These are phyloP conservation scores for Lasioglossum albipes DNA, from an alignment of 1,140 invertebrate genomes.

Conservation along the genomic window DNA sequence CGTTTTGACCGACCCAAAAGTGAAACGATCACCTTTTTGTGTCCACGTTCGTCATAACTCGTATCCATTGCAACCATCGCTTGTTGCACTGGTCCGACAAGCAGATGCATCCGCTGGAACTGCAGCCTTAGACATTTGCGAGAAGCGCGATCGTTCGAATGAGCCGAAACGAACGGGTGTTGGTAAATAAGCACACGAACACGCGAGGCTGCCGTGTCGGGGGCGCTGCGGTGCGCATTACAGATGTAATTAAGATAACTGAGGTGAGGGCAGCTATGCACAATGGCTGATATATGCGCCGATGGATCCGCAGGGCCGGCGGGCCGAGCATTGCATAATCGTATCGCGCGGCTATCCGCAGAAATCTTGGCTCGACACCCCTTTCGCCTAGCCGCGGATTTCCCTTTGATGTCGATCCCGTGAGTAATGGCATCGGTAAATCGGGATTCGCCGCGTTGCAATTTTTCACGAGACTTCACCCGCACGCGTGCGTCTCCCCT, in stretches of 20 bases:
- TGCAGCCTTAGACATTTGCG: not conserved
- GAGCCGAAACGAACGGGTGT: constrained; percentile 21
- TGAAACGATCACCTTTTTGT: too few relatives aligned
- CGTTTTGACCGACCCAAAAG: too few relatives aligned
- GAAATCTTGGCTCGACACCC: constrained; percentile 62
- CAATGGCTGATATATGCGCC: constrained; percentile 75
- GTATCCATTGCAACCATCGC: too few relatives aligned
- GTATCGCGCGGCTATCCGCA: constrained; percentile 56
- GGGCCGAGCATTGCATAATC: constrained; percentile 59
- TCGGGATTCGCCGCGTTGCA: constrained; percentile 19
- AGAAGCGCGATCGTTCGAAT: not conserved
- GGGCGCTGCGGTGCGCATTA: constrained; percentile 76
- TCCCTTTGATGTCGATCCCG: constrained; percentile 41
- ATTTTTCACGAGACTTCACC: constrained; percentile 25
- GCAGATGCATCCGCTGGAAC: too few relatives aligned
- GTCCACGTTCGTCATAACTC: too few relatives aligned
- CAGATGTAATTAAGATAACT: constrained; percentile 80
- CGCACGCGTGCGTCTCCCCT: not conserved
- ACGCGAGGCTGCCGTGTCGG: constrained; percentile 43
- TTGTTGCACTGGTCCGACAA: too few relatives aligned
- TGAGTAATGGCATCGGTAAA: constrained; percentile 27
- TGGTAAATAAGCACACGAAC: constrained; percentile 49
- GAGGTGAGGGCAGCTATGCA: constrained; percentile 78
- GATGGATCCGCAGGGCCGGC: constrained; percentile 62
- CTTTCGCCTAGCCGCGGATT: constrained; percentile 23